Base-by-base conservation (phyloP, 2,888 invertebrate genomes). In the Sesamia inferens region DNA sequence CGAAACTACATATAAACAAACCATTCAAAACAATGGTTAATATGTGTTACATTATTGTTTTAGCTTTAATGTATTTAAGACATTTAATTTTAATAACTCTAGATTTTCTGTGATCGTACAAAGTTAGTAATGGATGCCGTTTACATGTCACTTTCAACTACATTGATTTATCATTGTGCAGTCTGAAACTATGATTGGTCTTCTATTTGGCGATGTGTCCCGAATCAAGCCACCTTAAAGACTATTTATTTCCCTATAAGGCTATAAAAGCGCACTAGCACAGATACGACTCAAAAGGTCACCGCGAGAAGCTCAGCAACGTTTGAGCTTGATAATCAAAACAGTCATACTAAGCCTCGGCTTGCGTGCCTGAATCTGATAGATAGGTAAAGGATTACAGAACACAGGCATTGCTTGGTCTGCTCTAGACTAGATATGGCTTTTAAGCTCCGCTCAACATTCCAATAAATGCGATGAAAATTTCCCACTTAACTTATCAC, bases 1-100 rank as follows among this genome's bases (percentile, higher is more conserved):
- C 92, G 80, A 82, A 90, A 89, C 87, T 87, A 89, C 88, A 92
- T 64, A 77, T 51, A 74, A 90, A 88, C 80, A 87, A 90, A 90
- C 87, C 87, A 89, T 90, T 74, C 82, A 88, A 91, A 88, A 86
- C 81, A 90, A 90, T 90, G 89, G 90, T 88, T 84, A 84, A 87
- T 76, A 78, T 68, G 51, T 65, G 66, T 78, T 81, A 76, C 69
- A 78, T 79, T 74, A 72, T 71, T 76, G 73, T 75, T 76, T 74
- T 75, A 76, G 71, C 63, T 78, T 72, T 65, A 62, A 57, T 68
- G 62, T 59, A 66, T 75, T 75, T 54, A 71, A 75, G 57, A 78
- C 31, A 48, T 76, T 76, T 63, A 55, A 59, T 61, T 76, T 48
- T 62, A 72, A 47, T 63, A 48, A 58, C 31, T 55, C 24, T 42